Conservation (phyloP, 2,888 invertebrate genomes). For the Parapristionchus giblindavisi region DNA sequence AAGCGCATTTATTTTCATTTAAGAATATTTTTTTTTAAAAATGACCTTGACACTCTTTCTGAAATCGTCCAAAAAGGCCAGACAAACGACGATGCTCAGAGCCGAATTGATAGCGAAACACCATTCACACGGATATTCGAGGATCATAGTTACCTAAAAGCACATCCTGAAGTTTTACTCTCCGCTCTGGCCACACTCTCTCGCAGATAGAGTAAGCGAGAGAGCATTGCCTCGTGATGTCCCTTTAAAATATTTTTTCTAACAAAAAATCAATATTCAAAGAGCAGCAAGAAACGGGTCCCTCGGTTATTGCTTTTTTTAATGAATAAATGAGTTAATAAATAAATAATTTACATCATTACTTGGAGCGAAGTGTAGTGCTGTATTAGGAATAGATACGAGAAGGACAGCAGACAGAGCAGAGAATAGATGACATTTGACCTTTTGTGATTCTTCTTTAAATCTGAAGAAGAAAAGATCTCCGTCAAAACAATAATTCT, state of each 20-base stretch:
- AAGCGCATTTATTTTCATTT: too few species aligned
- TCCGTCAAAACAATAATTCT: too few species aligned
- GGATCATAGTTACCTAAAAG: neutral
- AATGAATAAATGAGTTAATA: too few species aligned
- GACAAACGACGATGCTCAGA: slow-evolving; percentile 21
- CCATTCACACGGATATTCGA: slow-evolving; percentile 25
- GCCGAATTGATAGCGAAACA: slow-evolving; percentile 29
- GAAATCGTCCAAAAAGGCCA: slow-evolving; percentile 24
- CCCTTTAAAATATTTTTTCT: too few species aligned
- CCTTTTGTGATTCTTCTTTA: slow-evolving; percentile 22
- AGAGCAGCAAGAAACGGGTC: too few species aligned
- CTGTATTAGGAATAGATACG: slow-evolving; percentile 8
- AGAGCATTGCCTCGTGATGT: too few species aligned
- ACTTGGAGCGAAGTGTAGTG: slow-evolving; percentile 3
- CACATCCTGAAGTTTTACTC: neutral
- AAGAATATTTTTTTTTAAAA: too few species aligned
- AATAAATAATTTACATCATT: neutral
- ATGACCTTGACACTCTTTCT: slow-evolving; percentile 16
- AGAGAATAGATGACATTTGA: slow-evolving; percentile 26
- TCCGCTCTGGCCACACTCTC: too few species aligned
- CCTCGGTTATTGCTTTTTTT: too few species aligned
- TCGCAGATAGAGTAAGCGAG: too few species aligned
- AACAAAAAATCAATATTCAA: too few species aligned
- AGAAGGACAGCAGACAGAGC: slow-evolving; percentile 15
- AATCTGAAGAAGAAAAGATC: neutral